Conservation (phyloP, 2,888 invertebrate species). For the Sphecodes monilicornis region DNA sequence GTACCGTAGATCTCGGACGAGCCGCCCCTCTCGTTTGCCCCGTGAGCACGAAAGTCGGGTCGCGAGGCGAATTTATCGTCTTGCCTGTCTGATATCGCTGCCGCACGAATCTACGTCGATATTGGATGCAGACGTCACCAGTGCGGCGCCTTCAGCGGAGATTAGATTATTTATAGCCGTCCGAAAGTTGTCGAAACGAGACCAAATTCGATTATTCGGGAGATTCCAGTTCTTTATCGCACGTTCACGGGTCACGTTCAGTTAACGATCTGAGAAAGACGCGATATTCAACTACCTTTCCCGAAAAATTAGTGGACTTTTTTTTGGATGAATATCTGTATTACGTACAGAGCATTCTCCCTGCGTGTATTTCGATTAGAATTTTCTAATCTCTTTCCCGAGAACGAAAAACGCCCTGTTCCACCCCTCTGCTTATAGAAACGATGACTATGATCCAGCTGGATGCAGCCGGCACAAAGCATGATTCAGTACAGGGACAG, state of each 20-base stretch:
- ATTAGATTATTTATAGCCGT: conserved; percentile 23
- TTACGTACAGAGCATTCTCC: too few relatives aligned
- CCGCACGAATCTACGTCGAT: conserved; percentile 20
- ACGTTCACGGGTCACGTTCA: background rate
- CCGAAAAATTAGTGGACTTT: background rate
- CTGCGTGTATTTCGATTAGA: too few relatives aligned
- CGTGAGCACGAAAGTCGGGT: conserved; percentile 12
- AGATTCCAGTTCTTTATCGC: background rate
- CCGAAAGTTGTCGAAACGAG: background rate
- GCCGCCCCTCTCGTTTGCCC: conserved; percentile 4
- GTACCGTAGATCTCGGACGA: conserved; percentile 33
- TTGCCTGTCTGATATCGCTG: conserved; percentile 25
- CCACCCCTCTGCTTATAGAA: too few relatives aligned
- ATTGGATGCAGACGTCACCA: conserved; percentile 14
- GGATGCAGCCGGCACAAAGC: too few relatives aligned
- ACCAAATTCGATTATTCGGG: background rate
- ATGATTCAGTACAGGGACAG: too few relatives aligned
- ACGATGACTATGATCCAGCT: too few relatives aligned
- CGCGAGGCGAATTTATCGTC: conserved; percentile 43
- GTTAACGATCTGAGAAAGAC: background rate
- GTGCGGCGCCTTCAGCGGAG: background rate
- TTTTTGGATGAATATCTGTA: too few relatives aligned
- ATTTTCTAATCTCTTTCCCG: too few relatives aligned
- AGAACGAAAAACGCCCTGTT: too few relatives aligned
- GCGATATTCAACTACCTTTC: background rate